Base-by-base conservation (phyloP, 2,888 invertebrate genomes). In the Pherbina coryleti region DNA sequence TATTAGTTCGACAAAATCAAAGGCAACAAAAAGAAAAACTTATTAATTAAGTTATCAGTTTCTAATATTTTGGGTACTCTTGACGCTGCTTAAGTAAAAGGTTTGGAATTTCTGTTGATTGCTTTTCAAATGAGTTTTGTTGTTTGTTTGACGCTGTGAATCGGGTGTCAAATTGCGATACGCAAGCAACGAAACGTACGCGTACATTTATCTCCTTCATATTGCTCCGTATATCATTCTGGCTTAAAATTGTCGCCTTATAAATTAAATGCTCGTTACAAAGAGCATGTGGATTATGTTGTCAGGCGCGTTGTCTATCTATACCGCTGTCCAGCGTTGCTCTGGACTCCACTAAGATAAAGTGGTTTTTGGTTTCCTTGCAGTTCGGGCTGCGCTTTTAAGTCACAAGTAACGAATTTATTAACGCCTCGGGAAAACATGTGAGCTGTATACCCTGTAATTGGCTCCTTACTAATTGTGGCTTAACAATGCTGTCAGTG, bases 221-320 rank as follows among this genome's bases (percentile, higher is more conserved):
- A n/a, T 51, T 69, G 4, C 11, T 49, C 5, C 49, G 25, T 25
- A 51, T 28, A 69, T 69, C 49, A 28, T 69, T 49, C 28, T 25
- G 34, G 70, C 77, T 74, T 73, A 44, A 79, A 78, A 77, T 79
- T 74, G 77, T 79, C 79, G 74, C 72, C 71, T 80, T 82, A 85
- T 86, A 86, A 86, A 86, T 87, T 83, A 85, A 81, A 83, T 81
- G 82, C 87, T 86, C 75, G 85, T 85, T 87, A 82, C 81, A 81
- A 77, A 75, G 69, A 53, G 25, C 53, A 37, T 37, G 44, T 37
- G 51, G 79, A 78, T 80, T 79, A 80, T 78, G 69, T 60, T 69
- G 53, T 79, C 62, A 72, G 74, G 75, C 70, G 60, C 53, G 67
- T 31, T 14, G 19, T 60, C 22, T 57, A 44, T 9, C 44, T 5